Base-by-base conservation (phyloP, 2,113 vertebrate species). In the Eolophus roseicapilla region DNA sequence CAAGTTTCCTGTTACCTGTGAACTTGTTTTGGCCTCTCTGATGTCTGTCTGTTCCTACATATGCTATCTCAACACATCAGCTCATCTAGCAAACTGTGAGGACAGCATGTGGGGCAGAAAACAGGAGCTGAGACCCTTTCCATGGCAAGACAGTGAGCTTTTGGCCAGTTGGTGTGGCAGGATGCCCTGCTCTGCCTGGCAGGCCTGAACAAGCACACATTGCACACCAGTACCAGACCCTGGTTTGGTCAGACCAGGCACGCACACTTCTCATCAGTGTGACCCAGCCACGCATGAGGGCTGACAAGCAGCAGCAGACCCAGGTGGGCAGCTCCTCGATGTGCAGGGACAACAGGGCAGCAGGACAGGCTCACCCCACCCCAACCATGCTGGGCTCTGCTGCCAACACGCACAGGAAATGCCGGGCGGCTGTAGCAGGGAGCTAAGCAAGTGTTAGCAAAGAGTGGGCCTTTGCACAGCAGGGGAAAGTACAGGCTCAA, bases 401-500 rank as follows among this genome's bases (percentile, higher is more conserved):
- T 31, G 20, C 39, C 64, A 39, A 3, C 10, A 4, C 3, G 17
- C 69, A 5, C 27, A 24, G 69, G 57, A 74, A 69, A 25, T 1
- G 0, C n/a, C 4, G 1, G 35, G 57, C 7, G 3, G 73, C 33
- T 23, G 44, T 59, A 65, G 59, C 18, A 33, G 46, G 24, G 31
- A n/a, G 39, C 86, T 47, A 14, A 5, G 0, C 0, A 3, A 5
- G 28, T 8, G 0, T 1, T 21, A 39, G 63, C 31, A 53, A 60
- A 73, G 67, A 50, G 17, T 0, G 3, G 23, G 64, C 28, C 23
- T 87, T 67, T 47, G 44, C 52, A 52, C 57, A 68, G 62, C 44
- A 41, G 4, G 12, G 50, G 47, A 68, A 68, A 64, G 63, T 35
- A 84, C 46, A 63, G 35, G 39, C 69, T 71, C 83, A 68, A 50